A percentile compares a stretch with the other conserved stretches of the same genome.
phyloP scores from a whole-genome alignment of 2,113 vertebrate species.

The Steatornis caripensis region DNA sequence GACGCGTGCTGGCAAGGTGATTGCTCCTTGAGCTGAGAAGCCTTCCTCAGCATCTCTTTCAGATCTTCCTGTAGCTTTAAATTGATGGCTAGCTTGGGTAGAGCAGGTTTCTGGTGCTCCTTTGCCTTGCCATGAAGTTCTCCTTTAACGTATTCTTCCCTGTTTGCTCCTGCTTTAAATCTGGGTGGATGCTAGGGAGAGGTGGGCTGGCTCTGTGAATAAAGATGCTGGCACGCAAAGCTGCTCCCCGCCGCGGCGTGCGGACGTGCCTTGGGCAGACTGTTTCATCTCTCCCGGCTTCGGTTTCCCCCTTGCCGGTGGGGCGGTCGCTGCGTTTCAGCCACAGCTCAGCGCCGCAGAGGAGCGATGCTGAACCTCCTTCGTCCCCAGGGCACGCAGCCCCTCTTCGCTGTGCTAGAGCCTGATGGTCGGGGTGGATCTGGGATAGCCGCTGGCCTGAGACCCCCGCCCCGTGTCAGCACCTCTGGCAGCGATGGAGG shows the following conservation, averaged over 20 bases:
- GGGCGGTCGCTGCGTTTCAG: background rate
- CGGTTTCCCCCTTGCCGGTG: background rate
- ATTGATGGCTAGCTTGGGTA: background rate
- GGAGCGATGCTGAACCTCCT: background rate
- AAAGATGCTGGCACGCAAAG: background rate
- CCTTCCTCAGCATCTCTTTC: background rate
- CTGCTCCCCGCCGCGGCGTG: background rate
- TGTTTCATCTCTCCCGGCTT: background rate
- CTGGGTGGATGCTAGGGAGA: accelerated
- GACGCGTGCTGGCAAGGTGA: background rate
- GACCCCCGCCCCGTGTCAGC: background rate
- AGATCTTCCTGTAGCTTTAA: background rate
- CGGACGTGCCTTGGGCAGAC: accelerated
- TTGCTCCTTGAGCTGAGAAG: background rate
- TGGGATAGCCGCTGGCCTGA: background rate
- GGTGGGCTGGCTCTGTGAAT: background rate
- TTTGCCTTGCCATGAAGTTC: background rate
- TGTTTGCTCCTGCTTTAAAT: background rate
- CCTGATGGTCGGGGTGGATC: background rate
- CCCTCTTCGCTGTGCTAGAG: background rate
- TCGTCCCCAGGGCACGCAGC: background rate
- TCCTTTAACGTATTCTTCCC: background rate
- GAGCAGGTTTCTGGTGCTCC: background rate
- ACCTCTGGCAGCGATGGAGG: accelerated
- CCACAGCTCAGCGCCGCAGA: too few relatives aligned